Evolutionary conservation across 2,113 vertebrate species (phyloP), one percentile per base, ranked within the genome.

Genomic region (Pithys albifrons): DNA sequence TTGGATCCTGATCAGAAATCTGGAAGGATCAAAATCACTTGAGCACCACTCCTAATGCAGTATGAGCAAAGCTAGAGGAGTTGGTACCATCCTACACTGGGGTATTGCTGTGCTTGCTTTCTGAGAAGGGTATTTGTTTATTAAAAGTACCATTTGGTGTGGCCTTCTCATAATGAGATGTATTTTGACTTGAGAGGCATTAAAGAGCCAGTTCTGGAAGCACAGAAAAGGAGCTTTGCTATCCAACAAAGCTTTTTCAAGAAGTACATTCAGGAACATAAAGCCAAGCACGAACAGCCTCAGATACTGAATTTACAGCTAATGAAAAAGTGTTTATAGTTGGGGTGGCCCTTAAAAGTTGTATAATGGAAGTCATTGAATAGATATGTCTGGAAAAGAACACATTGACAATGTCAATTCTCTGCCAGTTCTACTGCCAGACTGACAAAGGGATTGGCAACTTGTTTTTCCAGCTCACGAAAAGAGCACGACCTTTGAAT

Each of bases 401-500:
- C 87, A 66, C 59, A 65, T 4, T 2, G 1, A n/a, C 67, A 48
- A n/a, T 37, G 19, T 74, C n/a, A 43, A 6, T 39, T 51, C 90
- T 88, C 70, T 88, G 12, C 49, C 92, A 64, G n/a, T 72, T 29
- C 58, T 55, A 59, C 45, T 79, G 89, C 90, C 96, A 93, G 61
- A 88, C 28, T 79, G 85, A 88, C 66, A 71, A 49, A 91, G 48
- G 74, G 74, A 95, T 45, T 23, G 78, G 25, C 71, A 93, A 85
- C 13, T 78, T 93, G 70, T 64, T 93, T 88, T 92, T 88, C 79
- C 61, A 90, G 66, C n/a, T 88, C 66, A 82, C 54, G 61, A 33
- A 49, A 75, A 93, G 65, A 66, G 43, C 64, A 70, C 87, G 54
- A 81, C 55, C 71, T 95, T 75, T 9, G 29, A 67, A 90, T 78